Conservation (phyloP, 2,797 vertebrate species). For the Poeciliopsis turneri region DNA sequence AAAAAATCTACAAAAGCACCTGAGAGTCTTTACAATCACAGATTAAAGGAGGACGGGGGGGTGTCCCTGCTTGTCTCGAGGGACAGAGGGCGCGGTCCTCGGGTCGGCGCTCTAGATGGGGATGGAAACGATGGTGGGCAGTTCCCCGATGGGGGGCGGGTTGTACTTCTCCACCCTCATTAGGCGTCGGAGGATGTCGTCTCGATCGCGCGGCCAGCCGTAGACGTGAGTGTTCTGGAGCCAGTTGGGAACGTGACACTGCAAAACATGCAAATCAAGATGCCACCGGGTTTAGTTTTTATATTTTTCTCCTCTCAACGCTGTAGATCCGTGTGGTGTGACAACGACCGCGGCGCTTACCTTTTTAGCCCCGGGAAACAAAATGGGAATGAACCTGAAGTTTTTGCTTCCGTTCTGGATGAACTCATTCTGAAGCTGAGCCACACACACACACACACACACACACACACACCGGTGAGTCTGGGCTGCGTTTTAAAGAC, state of each 20-base stretch:
- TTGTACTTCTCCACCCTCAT: constrained; percentile 87
- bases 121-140: constrained; percentile 85
- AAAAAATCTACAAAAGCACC: not conserved
- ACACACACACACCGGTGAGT: not conserved
- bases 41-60: not conserved
- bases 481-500: too few species aligned
- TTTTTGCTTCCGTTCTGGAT: constrained; percentile 88
- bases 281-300: not conserved
- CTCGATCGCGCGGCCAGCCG: constrained; percentile 81
- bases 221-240: constrained; percentile 86
- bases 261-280: not conserved
- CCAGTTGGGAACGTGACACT: constrained; percentile 86
- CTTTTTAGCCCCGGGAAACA: constrained; percentile 84
- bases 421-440: constrained; percentile 85
- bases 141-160: constrained; percentile 81
- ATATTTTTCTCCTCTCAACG: too few species aligned
- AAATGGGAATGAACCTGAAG: constrained; percentile 85
- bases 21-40: constrained; percentile 2
- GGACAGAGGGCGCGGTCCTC: not conserved
- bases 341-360: constrained; percentile 42
- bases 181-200: constrained; percentile 84
- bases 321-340: not conserved
- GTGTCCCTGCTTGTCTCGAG: not conserved
- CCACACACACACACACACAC: not conserved
- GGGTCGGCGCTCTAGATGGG: constrained; percentile 68